Evolutionary conservation across 2,888 invertebrate genomes (phyloP), one percentile per base, ranked within the genome.

Genomic region (Heliconius sara): DNA sequence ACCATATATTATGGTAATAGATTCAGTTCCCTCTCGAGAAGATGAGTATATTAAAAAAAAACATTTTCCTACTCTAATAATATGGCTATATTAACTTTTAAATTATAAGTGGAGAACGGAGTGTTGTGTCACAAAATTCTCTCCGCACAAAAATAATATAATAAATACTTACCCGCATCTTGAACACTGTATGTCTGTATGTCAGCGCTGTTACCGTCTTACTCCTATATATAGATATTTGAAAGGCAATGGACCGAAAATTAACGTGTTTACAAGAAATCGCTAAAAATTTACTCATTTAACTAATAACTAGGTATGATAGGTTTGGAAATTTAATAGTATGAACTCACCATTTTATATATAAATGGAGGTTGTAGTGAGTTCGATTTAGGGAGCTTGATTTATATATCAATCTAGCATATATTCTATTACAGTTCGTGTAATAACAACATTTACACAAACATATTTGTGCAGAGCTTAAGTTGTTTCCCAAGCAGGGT

Each of bases 161-260:
- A 25, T 63, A 63, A 52, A 52, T 22, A 89, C 91, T 87, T 76
- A 91, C 91, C 89, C 90, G 86, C 91, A 91, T 91, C 78, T 60
- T 73, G 16, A 72, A 39, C 43, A 5, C 12, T 34, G 65, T 72
- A 70, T 43, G 68, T 73, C 66, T 68, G 75, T 81, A 79, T 86
- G 83, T 87, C 84, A 88, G 84, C 89, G 87, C 52, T 57, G 73
- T 39, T 70, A 83, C 79, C 80, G 82, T 83, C 34, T 5, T n/a
- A 73, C 72, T 71, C 68, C 79, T 85, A 85, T 90, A 88, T 91
- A 91, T 88, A 88, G 84, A 79, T 77, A 82, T 86, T 86, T 81
- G 66, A 19, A 34, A 60, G n/a, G 34, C 85, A 83, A 84, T 88
- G 89, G 86, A 89, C 88, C 90, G 83, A 83, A 87, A 86, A 85